Evolutionary conservation across 2,888 invertebrate genomes (phyloP).

Genomic region (Lucinisca nassula): DNA sequence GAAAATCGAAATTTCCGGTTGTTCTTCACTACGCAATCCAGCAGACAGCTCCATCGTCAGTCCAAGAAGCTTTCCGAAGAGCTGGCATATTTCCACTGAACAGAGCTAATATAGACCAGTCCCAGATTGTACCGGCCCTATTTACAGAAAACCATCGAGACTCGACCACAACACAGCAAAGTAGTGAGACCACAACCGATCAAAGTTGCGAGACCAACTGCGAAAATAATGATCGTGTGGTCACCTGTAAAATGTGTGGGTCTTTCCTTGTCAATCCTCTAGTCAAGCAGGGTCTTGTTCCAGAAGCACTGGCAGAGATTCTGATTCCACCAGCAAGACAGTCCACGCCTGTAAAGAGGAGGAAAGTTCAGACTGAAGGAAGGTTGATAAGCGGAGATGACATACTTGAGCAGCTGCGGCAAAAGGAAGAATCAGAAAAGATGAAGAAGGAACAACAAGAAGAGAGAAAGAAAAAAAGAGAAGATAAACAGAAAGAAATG

Average conservation of each 20-base stretch:
- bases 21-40: constrained; percentile 31
- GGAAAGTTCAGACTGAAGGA: neutral
- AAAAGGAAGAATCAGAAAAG: too few relatives aligned
- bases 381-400: constrained; percentile 12
- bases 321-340: constrained; percentile 10
- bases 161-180: too few relatives aligned
- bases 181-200: too few relatives aligned
- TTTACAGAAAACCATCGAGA: too few relatives aligned
- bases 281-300: constrained; percentile 11
- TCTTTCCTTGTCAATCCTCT: constrained; percentile 11
- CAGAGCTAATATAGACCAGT: constrained; percentile 11
- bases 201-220: neutral
- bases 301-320: neutral
- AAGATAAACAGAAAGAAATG: neutral
- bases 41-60: constrained; percentile 4
- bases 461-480: neutral
- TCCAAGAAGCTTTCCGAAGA: constrained; percentile 8
- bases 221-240: neutral
- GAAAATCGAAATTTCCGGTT: constrained; percentile 29
- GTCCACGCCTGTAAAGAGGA: neutral
- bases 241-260: constrained; percentile 13
- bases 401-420: neutral
- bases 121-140: neutral
- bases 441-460: constrained; percentile 1
- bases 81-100: constrained; percentile 23